These are phyloP conservation scores for Zygaena filipendulae DNA, from an alignment of 2,888 invertebrate genomes.

Conservation along the genomic window DNA sequence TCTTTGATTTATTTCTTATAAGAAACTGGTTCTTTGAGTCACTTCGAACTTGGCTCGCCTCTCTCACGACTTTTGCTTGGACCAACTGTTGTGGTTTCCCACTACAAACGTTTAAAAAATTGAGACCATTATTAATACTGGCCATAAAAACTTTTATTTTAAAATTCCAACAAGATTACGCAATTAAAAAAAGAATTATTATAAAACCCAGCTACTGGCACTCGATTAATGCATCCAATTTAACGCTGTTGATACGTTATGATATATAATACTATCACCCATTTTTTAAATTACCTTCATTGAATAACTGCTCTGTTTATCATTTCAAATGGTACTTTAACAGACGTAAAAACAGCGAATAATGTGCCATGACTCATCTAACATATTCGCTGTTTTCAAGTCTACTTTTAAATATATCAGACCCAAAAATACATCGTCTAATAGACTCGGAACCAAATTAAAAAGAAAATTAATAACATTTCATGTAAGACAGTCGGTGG, in stretches of 20 bases:
- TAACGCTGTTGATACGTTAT: background rate
- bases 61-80: constrained; percentile 42
- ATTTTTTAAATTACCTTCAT: constrained; percentile 3
- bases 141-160: too few species aligned
- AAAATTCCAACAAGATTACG: too few species aligned
- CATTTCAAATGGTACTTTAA: constrained; percentile 19
- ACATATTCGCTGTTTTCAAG: constrained; percentile 23
- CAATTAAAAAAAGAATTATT: too few species aligned
- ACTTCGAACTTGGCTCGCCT: constrained; percentile 20
- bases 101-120: too few species aligned
- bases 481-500: constrained; percentile 43
- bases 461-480: constrained; percentile 63
- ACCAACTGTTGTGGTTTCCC: constrained; percentile 19
- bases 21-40: constrained; percentile 43
- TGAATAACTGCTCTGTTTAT: constrained; percentile 11
- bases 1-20: constrained; percentile 56
- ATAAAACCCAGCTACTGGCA: background rate
- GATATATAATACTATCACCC: constrained; percentile 5
- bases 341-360: constrained; percentile 23
- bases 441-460: constrained; percentile 46
- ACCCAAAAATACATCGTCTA: constrained; percentile 32
- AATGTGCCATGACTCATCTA: constrained; percentile 23
- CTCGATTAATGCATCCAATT: background rate
- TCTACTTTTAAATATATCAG: constrained; percentile 34
- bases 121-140: too few species aligned